A percentile compares a stretch with the other conserved stretches of the same genome.
phyloP scores from a whole-genome alignment of 1,140 invertebrate genomes.

The Drosophila quadrilineata region DNA sequence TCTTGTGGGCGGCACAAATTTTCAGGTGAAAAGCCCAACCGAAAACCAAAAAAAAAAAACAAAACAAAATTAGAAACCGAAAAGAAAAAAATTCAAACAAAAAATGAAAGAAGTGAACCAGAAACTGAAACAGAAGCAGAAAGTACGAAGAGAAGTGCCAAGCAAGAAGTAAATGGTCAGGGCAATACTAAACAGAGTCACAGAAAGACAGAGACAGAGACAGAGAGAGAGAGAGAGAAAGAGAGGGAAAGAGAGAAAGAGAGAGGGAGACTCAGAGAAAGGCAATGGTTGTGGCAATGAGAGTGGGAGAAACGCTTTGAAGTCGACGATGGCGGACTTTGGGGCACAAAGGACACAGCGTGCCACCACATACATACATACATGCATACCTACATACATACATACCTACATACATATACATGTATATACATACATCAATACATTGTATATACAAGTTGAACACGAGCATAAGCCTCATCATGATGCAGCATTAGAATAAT shows the following conservation, averaged over 20 bases:
- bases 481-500: neutral
- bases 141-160: conserved; percentile 5
- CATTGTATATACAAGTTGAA: neutral
- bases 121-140: neutral
- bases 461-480: conserved; percentile 21
- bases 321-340: conserved; percentile 8
- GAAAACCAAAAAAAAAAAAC: neutral
- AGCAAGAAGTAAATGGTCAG: neutral
- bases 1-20: conserved; percentile 12
- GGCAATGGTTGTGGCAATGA: neutral
- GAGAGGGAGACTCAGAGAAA: neutral
- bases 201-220: neutral
- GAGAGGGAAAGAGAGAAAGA: neutral
- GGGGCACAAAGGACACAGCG: conserved; percentile 18
- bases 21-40: conserved; percentile 7
- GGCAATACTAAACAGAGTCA: no score
- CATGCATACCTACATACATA: neutral
- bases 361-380: neutral
- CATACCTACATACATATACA: neutral
- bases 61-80: neutral
- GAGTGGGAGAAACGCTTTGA: conserved; percentile 32
- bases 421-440: neutral
- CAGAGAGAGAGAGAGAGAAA: neutral
- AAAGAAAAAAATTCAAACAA: neutral
- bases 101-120: neutral